phyloP scores from a whole-genome alignment of 2,797 vertebrate species.

The Schizothorax lantsangensis region DNA sequence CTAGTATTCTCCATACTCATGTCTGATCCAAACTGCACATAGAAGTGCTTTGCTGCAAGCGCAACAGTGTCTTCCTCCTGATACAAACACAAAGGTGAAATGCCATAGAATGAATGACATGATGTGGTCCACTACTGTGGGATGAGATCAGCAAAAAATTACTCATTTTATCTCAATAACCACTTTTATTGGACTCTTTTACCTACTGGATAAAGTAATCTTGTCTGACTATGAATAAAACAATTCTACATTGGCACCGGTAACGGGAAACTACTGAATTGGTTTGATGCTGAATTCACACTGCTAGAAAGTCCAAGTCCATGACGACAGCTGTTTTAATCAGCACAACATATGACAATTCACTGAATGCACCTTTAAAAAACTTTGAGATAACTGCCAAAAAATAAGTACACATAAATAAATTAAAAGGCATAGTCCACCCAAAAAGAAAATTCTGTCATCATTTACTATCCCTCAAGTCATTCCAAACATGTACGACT shows the following conservation, averaged over 20 bases:
- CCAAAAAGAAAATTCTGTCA: not conserved
- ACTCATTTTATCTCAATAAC: not conserved
- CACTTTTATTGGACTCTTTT: not conserved
- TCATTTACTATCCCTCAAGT: not conserved
- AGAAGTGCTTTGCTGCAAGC: constrained; percentile 87
- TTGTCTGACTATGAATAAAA: not conserved
- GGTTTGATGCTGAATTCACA: not conserved
- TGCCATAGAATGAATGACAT: not conserved
- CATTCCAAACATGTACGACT: not conserved
- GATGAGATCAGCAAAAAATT: not conserved
- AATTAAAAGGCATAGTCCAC: not conserved
- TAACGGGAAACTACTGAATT: not conserved
- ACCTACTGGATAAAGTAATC: not conserved
- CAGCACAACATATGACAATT: not conserved
- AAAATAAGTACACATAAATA: not conserved
- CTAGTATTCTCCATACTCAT: constrained; percentile 73
- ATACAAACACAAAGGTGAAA: constrained; percentile 10
- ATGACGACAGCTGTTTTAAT: not conserved
- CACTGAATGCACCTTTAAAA: not conserved
- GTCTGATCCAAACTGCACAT: constrained; percentile 80
- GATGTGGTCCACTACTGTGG: not conserved
- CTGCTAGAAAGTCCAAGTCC: not conserved
- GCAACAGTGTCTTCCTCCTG: constrained; percentile 90
- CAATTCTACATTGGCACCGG: not conserved
- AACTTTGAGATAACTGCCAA: not conserved